Conservation (phyloP, 1,140 invertebrate species). For the Drosophila insularis region DNA sequence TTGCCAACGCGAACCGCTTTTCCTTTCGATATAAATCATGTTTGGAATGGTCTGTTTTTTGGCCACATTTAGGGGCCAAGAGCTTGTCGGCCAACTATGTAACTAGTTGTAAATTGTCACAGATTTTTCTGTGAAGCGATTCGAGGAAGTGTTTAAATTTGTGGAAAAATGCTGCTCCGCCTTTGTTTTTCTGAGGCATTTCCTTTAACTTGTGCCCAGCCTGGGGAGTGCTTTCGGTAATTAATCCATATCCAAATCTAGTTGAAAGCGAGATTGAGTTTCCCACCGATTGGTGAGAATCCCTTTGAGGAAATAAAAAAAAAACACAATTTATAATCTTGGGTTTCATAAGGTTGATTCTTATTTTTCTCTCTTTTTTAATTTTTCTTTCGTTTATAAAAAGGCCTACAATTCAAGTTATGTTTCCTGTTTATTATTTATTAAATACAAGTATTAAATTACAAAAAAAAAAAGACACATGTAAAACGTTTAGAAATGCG, state of each 20-base stretch:
- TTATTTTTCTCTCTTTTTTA: constrained; percentile 74
- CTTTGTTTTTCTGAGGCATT: not conserved
- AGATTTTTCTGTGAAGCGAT: not conserved
- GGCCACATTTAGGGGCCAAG: constrained; percentile 9
- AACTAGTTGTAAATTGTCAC: constrained; percentile 15
- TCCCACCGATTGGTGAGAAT: no score
- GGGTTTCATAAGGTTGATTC: constrained; percentile 7
- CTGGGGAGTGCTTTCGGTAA: no score
- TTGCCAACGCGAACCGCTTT: constrained; percentile 2
- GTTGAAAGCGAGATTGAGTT: no score
- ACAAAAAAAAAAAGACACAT: constrained; percentile 72
- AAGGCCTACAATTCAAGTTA: constrained; percentile 65
- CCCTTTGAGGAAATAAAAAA: not conserved
- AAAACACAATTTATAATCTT: constrained; percentile 6
- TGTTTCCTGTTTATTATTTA: constrained; percentile 44
- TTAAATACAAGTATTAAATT: constrained; percentile 79
- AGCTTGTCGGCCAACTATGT: not conserved
- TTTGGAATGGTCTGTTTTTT: not conserved
- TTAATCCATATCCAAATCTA: not conserved
- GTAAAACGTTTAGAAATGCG: constrained; percentile 74
- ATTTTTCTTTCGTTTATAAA: constrained; percentile 72
- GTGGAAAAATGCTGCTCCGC: not conserved
- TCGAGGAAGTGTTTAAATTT: constrained; percentile 7
- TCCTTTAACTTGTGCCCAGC: not conserved
- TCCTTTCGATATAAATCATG: constrained; percentile 1